These are phyloP conservation scores for Pteria penguin DNA, from an alignment of 2,888 invertebrate species.

Conservation along the genomic window DNA sequence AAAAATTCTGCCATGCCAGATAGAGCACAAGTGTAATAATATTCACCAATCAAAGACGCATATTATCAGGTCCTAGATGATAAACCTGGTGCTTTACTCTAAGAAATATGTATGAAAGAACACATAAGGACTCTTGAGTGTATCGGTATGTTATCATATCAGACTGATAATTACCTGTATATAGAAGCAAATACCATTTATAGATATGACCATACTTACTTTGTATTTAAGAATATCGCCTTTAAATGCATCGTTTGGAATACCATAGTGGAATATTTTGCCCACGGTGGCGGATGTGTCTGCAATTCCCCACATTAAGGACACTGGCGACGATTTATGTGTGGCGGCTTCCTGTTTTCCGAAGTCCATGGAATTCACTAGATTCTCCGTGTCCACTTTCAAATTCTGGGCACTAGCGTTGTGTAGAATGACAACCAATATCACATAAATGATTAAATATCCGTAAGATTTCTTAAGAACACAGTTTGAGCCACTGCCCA, in stretches of 20 bases:
- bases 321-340: conserved; percentile 45
- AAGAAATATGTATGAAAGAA: too few species aligned
- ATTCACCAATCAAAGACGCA: too few species aligned
- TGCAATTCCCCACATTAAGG: conserved; percentile 70
- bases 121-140: too few species aligned
- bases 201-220: conserved; percentile 82
- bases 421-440: neutral
- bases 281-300: conserved; percentile 85
- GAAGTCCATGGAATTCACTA: neutral
- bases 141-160: too few species aligned
- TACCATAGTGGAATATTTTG: conserved; percentile 86
- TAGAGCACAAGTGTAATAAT: too few species aligned
- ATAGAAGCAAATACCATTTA: too few species aligned
- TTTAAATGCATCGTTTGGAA: conserved; percentile 87
- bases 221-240: conserved; percentile 86
- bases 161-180: too few species aligned
- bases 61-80: too few species aligned
- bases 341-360: neutral
- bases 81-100: too few species aligned
- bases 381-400: neutral
- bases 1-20: too few species aligned
- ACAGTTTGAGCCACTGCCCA: too few species aligned
- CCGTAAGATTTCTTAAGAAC: too few species aligned
- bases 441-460: neutral
- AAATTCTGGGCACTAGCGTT: neutral